Percentiles rank a stretch among this genome's conserved stretches.
Evolutionary conservation across 1,140 invertebrate genomes (phyloP).

Genomic region (Littorina saxatilis): DNA sequence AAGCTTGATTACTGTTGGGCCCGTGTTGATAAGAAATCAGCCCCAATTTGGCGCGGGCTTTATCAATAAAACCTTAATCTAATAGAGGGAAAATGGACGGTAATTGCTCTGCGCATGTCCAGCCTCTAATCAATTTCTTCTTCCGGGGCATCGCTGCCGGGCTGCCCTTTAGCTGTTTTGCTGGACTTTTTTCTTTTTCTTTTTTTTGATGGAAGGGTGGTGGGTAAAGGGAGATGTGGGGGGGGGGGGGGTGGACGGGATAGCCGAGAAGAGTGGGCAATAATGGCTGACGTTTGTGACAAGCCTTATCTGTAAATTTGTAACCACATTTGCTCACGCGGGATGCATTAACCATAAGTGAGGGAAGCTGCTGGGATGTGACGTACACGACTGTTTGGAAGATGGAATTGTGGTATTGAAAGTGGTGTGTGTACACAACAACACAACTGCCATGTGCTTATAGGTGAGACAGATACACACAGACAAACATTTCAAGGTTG

Average conservation of each 20-base stretch:
- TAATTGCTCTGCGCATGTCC: constrained; percentile 30
- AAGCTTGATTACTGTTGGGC: not conserved
- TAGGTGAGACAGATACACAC: no score
- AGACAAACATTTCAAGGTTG: no score
- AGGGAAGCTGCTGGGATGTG: no score
- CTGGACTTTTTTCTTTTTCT: not conserved
- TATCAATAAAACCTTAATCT: constrained; percentile 29
- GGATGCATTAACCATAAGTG: no score
- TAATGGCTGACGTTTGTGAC: no score
- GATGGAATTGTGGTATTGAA: no score
- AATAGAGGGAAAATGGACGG: constrained; percentile 24
- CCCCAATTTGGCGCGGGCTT: constrained; percentile 23
- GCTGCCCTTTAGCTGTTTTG: not conserved
- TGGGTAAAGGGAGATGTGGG: no score
- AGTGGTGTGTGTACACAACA: no score
- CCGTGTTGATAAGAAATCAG: constrained; percentile 33
- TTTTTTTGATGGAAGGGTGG: not conserved
- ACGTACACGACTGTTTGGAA: no score
- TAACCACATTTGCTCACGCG: no score
- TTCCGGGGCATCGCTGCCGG: not conserved
- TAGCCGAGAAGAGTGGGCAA: not conserved
- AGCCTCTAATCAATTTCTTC: constrained; percentile 28
- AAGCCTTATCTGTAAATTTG: no score
- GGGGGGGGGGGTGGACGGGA: not conserved
- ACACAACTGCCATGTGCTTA: no score